Base-by-base conservation (phyloP, 2,113 vertebrate species). In the Microtus richardsoni region DNA sequence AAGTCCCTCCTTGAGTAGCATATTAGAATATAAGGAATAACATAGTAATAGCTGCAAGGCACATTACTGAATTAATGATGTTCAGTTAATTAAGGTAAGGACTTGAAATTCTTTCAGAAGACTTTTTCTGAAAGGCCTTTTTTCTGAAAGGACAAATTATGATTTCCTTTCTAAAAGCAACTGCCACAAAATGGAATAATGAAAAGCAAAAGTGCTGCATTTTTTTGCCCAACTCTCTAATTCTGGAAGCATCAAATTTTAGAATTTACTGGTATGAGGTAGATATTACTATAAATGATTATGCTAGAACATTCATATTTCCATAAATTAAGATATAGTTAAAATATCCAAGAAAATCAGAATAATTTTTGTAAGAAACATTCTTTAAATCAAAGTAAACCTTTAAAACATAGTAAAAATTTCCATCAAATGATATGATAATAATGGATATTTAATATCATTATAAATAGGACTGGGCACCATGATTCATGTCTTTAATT, bases 1-100 rank as follows among this genome's bases (percentile, higher is more conserved):
- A 52, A 79, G 47, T 79, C 44, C 52, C 52, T 83, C 36, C 87
- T 94, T 86, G 39, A 79, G 24, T n/a, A 88, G 68, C 7, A 84
- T 79, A 95, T 90, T 88, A 96, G 95, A 95, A 84, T 75, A 90
- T 78, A 94, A 77, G 19, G 4, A 75, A 93, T 91, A 93, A 44
- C 2, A 96, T 66, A 91, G 78, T 88, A 94, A 91, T 91, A 93
- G 89, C 44, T 54, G 73, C 0, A 75, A 17, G 2, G 11, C 8
- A 41, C 36, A 86, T 94, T 82, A 89, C 77, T 91, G 89, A 92
- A 95, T 60, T 88, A 92, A 91, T 64, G 26, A 83, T 77, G 68
- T 17, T 87, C 41, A 84, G 88, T 14, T 77, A 84, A 91, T 73
- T 94, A 93, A 93, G 22, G 71, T 58, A 78, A 73, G 39, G 16